Evolutionary conservation across 2,888 invertebrate genomes (phyloP).

Genomic region (Dendrolimus pini): DNA sequence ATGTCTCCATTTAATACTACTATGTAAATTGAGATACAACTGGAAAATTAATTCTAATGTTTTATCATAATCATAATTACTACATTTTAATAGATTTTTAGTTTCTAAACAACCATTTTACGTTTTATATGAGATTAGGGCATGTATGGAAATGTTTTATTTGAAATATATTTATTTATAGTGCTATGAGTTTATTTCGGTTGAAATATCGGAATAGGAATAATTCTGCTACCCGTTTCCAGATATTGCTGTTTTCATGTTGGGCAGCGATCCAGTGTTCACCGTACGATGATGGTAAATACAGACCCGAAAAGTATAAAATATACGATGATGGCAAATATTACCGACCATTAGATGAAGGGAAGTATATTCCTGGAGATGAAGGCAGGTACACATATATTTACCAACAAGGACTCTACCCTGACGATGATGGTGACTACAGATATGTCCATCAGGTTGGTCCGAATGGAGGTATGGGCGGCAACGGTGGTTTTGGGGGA

Average conservation of each 20-base stretch:
- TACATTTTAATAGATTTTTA: not conserved
- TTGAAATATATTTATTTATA: too few relatives aligned
- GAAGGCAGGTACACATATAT: constrained; percentile 73
- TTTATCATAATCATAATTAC: too few relatives aligned
- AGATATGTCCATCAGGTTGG: constrained; percentile 64
- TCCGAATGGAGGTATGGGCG: constrained; percentile 43
- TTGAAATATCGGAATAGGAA: not conserved
- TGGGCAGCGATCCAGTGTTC: constrained; percentile 36
- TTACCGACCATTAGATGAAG: constrained; percentile 55
- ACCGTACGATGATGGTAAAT: constrained; percentile 52
- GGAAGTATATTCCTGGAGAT: constrained; percentile 71
- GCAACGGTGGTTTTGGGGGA: constrained; percentile 28
- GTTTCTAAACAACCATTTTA: not conserved
- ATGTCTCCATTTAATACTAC: too few relatives aligned
- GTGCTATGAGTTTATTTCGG: too few relatives aligned
- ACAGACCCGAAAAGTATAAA: constrained; percentile 42
- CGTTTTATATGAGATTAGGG: too few relatives aligned
- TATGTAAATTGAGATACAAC: too few relatives aligned
- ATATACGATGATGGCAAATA: constrained; percentile 60
- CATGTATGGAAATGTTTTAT: too few relatives aligned
- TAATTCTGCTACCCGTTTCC: constrained; percentile 21
- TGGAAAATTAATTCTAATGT: too few relatives aligned
- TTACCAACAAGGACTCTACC: constrained; percentile 47
- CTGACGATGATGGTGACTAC: constrained; percentile 61
- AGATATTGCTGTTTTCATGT: constrained; percentile 38